These are phyloP conservation scores for Sarcophaga variegata DNA, from an alignment of 2,888 invertebrate species.

Conservation along the genomic window DNA sequence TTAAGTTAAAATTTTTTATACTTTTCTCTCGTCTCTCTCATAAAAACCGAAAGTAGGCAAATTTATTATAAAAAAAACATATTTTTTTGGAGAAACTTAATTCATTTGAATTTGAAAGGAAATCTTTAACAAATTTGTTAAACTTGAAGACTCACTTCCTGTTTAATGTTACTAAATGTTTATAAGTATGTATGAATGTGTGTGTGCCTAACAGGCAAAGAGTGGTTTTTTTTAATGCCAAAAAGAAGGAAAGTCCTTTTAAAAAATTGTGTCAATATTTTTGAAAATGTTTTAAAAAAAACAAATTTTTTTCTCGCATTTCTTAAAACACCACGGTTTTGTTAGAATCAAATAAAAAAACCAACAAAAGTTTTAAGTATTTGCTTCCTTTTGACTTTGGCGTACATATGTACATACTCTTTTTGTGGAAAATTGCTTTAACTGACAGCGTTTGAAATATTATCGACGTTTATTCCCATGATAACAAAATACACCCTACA, in stretches of 20 bases:
- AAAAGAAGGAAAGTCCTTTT: not conserved
- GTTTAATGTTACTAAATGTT: not conserved
- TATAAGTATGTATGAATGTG: too few species aligned
- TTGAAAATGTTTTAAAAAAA: not conserved
- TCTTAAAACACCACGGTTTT: not conserved
- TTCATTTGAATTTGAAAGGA: not conserved
- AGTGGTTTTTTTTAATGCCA: not conserved
- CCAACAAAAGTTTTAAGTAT: not conserved
- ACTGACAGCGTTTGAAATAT: not conserved
- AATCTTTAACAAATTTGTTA: not conserved
- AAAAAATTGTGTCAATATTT: not conserved
- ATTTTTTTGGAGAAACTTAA: too few species aligned
- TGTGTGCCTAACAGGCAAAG: too few species aligned
- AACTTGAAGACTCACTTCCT: not conserved
- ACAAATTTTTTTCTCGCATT: too few species aligned
- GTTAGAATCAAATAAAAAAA: not conserved
- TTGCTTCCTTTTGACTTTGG: not conserved
- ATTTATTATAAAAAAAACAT: too few species aligned
- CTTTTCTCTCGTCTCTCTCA: not conserved
- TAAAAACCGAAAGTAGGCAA: not conserved
- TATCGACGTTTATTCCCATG: not conserved
- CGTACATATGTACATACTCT: not conserved
- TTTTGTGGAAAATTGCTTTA: not conserved
- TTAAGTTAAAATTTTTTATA: not conserved
- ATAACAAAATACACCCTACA: not conserved